Evolutionary conservation across 2,113 vertebrate genomes (phyloP).

Genomic region (Callithrix jacchus): DNA sequence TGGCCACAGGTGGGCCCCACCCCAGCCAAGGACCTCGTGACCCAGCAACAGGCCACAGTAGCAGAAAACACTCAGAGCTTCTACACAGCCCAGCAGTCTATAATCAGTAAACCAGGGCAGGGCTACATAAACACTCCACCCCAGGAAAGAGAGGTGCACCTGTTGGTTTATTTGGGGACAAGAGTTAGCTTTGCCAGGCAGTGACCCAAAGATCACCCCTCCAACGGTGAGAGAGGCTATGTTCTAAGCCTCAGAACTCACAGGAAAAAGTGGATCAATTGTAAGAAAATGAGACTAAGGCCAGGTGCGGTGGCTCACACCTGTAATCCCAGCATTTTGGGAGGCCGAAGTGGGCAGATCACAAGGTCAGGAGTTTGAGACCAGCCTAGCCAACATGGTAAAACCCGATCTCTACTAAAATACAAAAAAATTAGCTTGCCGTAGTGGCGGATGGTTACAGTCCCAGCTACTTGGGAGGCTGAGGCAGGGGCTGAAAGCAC

Average conservation of each 20-base stretch:
- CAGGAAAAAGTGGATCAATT: not conserved
- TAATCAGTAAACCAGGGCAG: not conserved
- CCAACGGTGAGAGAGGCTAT: not conserved
- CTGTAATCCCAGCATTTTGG: no score
- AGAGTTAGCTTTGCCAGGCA: slow-evolving; percentile 41
- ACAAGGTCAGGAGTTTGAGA: no score
- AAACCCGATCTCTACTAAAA: no score
- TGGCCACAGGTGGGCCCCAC: not conserved
- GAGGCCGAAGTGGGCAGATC: no score
- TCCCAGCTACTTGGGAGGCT: no score
- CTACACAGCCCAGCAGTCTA: not conserved
- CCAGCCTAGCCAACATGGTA: no score
- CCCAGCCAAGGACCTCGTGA: not conserved
- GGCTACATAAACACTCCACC: not conserved
- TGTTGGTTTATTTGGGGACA: not conserved
- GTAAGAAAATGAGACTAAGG: not conserved
- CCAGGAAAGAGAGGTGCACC: not conserved
- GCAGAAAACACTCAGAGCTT: not conserved
- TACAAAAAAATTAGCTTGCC: no score
- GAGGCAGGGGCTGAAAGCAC: not conserved
- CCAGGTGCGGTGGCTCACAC: no score
- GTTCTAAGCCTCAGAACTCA: not conserved
- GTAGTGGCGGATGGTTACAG: no score
- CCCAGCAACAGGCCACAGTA: not conserved
- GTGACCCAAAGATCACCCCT: slow-evolving; percentile 1